A percentile compares a stretch with the other conserved stretches of the same genome.
Evolutionary conservation across 2,888 invertebrate genomes (phyloP).

Genomic region (Mayetiola destructor): DNA sequence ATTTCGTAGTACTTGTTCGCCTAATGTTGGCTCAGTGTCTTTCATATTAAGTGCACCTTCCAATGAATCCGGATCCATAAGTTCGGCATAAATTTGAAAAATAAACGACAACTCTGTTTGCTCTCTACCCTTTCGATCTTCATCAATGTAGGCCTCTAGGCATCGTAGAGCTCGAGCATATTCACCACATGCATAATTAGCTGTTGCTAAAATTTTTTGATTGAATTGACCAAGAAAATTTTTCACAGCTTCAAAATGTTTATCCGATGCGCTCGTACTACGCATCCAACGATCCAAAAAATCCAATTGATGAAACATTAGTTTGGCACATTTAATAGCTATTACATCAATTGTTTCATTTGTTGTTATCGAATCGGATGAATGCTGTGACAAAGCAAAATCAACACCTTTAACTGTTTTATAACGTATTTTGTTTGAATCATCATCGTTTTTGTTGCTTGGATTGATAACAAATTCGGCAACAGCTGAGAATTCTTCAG

Average conservation of each 20-base stretch:
- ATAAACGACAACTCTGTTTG: slow-evolving; percentile 48
- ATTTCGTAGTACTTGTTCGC: slow-evolving; percentile 71
- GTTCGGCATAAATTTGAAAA: slow-evolving; percentile 67
- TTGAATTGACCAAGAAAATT: slow-evolving; percentile 39
- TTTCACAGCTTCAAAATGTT: slow-evolving; percentile 18
- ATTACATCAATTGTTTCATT: slow-evolving; percentile 39
- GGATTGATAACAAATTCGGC: not conserved
- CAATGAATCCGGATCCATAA: slow-evolving; percentile 85
- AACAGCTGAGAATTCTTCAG: slow-evolving; percentile 36
- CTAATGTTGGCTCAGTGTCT: slow-evolving; percentile 57
- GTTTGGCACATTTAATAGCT: slow-evolving; percentile 46
- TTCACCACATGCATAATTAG: slow-evolving; percentile 61
- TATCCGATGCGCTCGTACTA: slow-evolving; percentile 17
- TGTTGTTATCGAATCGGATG: slow-evolving; percentile 19
- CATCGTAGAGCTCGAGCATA: slow-evolving; percentile 61
- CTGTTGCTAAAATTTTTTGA: slow-evolving; percentile 51
- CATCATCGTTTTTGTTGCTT: slow-evolving; percentile 5
- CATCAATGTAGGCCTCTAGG: slow-evolving; percentile 55
- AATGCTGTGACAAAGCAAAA: not conserved
- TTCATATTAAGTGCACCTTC: slow-evolving; percentile 65
- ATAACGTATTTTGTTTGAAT: not conserved
- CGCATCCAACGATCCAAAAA: slow-evolving; percentile 61
- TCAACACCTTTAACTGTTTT: not conserved
- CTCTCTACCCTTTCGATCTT: slow-evolving; percentile 37
- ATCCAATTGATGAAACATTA: slow-evolving; percentile 58